These are phyloP conservation scores for Sphaeramia orbicularis DNA, from an alignment of 2,797 vertebrate genomes.

Conservation along the genomic window DNA sequence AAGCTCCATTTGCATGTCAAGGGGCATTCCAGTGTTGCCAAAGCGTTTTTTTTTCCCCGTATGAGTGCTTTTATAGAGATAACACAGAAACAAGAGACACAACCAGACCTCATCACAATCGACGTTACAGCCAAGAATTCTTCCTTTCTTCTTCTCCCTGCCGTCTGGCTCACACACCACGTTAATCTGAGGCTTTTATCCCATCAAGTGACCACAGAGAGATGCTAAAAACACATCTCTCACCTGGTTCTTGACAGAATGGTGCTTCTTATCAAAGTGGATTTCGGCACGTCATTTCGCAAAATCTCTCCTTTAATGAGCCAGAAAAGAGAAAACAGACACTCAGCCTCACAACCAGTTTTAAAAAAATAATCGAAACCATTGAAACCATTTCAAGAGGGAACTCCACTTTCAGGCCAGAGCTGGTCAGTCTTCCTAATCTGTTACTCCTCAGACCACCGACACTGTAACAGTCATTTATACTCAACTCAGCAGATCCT, in stretches of 20 bases:
- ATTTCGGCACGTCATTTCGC: conserved; percentile 2
- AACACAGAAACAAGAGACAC: conserved; percentile 56
- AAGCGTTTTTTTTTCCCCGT: conserved; percentile 57
- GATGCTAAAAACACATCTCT: conserved; percentile 9
- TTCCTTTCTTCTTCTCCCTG: conserved; percentile 22
- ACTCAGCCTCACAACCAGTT: not conserved
- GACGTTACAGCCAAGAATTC: conserved; percentile 66
- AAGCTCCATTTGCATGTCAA: conserved; percentile 68
- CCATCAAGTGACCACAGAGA: conserved; percentile 28
- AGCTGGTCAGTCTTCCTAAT: conserved; percentile 58
- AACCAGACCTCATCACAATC: conserved; percentile 48
- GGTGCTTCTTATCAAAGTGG: conserved; percentile 60
- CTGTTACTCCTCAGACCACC: conserved; percentile 47
- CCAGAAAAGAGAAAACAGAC: conserved; percentile 10
- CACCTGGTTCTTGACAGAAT: conserved; percentile 36
- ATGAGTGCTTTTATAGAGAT: conserved; percentile 63
- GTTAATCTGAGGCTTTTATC: conserved; percentile 22
- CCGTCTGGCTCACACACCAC: conserved; percentile 11
- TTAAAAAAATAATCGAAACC: not conserved
- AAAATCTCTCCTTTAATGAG: conserved; percentile 24
- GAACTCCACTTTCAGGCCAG: conserved; percentile 21
- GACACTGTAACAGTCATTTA: conserved; percentile 48
- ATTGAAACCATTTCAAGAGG: conserved; percentile 44
- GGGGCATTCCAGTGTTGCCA: conserved; percentile 78
- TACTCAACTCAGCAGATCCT: conserved; percentile 15